Evolutionary conservation across 2,113 vertebrate genomes (phyloP), one percentile per base, ranked within the genome.

Genomic region (Otocyon megalotis): DNA sequence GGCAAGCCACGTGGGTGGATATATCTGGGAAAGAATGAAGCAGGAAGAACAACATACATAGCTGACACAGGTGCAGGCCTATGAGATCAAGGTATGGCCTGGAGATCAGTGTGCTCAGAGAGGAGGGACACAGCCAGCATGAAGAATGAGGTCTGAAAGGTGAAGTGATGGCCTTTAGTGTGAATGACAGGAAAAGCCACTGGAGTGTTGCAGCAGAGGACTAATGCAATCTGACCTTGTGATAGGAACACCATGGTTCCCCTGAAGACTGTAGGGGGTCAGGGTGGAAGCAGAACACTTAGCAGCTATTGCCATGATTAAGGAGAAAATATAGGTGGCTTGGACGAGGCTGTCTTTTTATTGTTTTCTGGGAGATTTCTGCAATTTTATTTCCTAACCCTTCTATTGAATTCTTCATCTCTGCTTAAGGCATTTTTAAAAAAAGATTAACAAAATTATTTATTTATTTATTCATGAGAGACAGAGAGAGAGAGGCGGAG

Each of bases 331-430:
- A 32, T 74, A 17, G 43, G 28, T 62, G 88, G 43, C n/a, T 62
- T 81, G 56, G 56, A 17, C 22, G 28, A 88, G 24, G 20, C 32
- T 53, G 35, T 24, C 26, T 60, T 93, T 88, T 67, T 69, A 67
- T n/a, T 67, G 48, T 88, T 96, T 88, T 58, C 35, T 58, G 56
- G 76, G 83, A 54, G 63, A 56, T 37, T 80, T 62, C 54, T 11
- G 76, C 3, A 56, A 83, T 24, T 88, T 94, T 82, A 89, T 94
- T 89, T 94, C 62, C 50, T 74, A 89, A 85, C 9, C 22, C 37
- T 86, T 79, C 28, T 90, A 95, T 30, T 85, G 62, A 67, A 37
- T 69, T 60, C 69, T 69, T 58, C 50, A 90, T 86, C 86, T 85
- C 65, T 89, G 56, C 43, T 89, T 94, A 71, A 63, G 53, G 81